Evolutionary conservation across 1,140 invertebrate genomes (phyloP).

Genomic region (Macrobrachium nipponense): DNA sequence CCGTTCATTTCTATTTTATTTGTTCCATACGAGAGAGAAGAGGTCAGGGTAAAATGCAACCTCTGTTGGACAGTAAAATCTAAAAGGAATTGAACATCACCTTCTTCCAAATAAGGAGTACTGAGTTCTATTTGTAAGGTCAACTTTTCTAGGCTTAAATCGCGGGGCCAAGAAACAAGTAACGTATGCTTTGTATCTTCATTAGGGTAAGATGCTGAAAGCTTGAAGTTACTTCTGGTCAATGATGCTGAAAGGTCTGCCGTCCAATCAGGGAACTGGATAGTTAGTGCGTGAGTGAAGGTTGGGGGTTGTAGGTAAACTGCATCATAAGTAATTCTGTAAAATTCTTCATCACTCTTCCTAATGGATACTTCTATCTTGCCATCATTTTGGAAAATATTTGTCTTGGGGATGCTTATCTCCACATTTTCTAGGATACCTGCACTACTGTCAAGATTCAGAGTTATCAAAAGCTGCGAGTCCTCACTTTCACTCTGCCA

Average conservation of each 20-base stretch:
- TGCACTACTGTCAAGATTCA: neutral
- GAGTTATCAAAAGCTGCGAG: too few species aligned
- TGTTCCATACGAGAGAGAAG: slow-evolving; percentile 8
- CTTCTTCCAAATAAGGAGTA: slow-evolving; percentile 18
- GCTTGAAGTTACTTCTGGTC: slow-evolving; percentile 10
- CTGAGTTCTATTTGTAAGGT: slow-evolving; percentile 13
- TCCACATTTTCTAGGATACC: neutral
- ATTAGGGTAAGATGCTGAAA: neutral
- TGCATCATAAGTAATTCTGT: neutral
- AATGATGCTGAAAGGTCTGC: neutral
- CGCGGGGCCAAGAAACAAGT: neutral
- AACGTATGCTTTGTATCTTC: slow-evolving; percentile 3
- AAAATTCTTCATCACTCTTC: neutral
- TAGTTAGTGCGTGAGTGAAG: neutral
- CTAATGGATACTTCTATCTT: slow-evolving; percentile 1
- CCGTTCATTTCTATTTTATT: neutral
- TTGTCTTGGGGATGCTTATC: neutral
- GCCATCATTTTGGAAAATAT: slow-evolving; percentile 18
- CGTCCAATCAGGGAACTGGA: slow-evolving; percentile 8
- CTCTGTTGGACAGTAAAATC: neutral
- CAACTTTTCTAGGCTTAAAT: neutral
- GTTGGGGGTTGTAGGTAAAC: neutral
- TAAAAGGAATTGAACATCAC: neutral
- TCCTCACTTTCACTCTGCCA: too few species aligned
- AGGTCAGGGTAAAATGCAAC: neutral